Conservation (phyloP, 2,888 invertebrate genomes). For the Eupithecia insigniata region DNA sequence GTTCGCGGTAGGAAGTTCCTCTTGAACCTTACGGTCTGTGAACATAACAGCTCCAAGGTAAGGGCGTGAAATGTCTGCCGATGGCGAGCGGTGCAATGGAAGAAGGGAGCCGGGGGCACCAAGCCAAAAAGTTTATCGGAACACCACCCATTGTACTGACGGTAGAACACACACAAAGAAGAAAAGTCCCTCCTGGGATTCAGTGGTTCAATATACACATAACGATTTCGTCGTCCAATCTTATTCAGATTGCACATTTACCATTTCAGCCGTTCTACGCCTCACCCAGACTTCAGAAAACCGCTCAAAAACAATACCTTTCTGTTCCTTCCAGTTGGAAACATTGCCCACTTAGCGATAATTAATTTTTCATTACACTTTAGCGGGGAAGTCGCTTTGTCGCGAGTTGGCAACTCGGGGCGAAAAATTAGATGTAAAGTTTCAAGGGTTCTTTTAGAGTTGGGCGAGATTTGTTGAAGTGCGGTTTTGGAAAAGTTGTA, state of each 20-base stretch:
- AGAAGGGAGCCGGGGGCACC: too few species aligned
- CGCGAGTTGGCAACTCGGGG: constrained; percentile 33
- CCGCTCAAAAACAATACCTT: constrained; percentile 42
- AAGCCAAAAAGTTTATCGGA: too few species aligned
- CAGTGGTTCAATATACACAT: not conserved
- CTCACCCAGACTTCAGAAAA: not conserved
- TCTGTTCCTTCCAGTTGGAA: constrained; percentile 30
- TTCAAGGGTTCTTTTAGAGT: constrained; percentile 19
- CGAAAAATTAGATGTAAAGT: constrained; percentile 32
- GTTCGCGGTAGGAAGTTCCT: too few species aligned
- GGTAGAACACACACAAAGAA: too few species aligned
- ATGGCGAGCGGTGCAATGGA: too few species aligned
- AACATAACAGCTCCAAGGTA: too few species aligned
- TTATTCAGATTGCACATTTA: not conserved
- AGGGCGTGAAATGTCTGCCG: too few species aligned
- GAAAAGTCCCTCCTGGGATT: too few species aligned
- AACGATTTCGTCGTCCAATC: not conserved
- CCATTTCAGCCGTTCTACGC: not conserved
- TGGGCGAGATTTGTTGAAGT: constrained; percentile 4
- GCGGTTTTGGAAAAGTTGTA: not conserved
- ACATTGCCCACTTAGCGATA: constrained; percentile 50
- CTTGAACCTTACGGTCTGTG: too few species aligned
- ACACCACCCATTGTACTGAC: too few species aligned
- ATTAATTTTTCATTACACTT: constrained; percentile 63
- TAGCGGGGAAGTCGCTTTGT: constrained; percentile 43